Conservation (phyloP, 1,140 invertebrate species). For the Saxidomus purpurata region DNA sequence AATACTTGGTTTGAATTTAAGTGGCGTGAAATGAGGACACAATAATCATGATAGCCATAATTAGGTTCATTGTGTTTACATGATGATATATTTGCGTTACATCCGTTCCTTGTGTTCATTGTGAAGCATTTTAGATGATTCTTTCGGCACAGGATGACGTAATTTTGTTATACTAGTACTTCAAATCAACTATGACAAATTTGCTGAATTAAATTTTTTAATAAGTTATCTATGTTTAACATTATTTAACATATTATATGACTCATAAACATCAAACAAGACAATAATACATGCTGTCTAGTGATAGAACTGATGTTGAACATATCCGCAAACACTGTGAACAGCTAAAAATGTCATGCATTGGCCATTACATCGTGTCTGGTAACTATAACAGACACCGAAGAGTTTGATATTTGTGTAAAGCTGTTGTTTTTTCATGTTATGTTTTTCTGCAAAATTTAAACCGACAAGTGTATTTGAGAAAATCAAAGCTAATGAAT, state of each 20-base stretch:
- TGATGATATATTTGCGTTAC: too few relatives aligned
- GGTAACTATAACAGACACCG: neutral
- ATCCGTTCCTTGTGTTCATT: too few relatives aligned
- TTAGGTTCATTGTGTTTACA: too few relatives aligned
- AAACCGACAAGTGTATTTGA: neutral
- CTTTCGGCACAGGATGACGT: too few relatives aligned
- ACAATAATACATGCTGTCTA: neutral
- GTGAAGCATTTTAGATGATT: too few relatives aligned
- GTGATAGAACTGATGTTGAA: neutral
- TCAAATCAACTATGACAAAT: too few relatives aligned
- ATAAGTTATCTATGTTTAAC: neutral
- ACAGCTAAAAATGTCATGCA: slow-evolving; percentile 23
- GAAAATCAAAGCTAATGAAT: neutral
- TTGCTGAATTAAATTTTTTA: neutral
- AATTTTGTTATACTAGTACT: too few relatives aligned
- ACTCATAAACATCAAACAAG: slow-evolving; percentile 8
- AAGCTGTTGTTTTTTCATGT: neutral
- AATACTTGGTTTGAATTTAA: too few relatives aligned
- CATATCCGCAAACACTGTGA: slow-evolving; percentile 10
- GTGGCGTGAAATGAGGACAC: too few relatives aligned
- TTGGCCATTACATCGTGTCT: neutral
- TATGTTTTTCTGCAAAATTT: neutral
- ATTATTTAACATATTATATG: neutral
- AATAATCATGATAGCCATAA: too few relatives aligned
- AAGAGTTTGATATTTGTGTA: neutral